Percentiles rank a stretch among this genome's conserved stretches.
These are phyloP conservation scores for Tricholauxania praeusta DNA, from an alignment of 2,888 invertebrate species.

Conservation along the genomic window DNA sequence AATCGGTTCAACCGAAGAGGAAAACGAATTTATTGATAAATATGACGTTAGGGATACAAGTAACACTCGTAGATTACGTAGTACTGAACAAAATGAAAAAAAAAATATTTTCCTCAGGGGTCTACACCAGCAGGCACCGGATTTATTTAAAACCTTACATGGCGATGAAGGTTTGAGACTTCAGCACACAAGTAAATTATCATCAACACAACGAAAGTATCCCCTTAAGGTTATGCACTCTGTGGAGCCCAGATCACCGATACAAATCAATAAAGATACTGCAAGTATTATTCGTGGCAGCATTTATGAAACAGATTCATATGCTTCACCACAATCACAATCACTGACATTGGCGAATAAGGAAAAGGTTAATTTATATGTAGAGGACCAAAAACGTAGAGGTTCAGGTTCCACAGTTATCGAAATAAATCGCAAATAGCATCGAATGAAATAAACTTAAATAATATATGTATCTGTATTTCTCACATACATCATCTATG, in stretches of 20 bases:
- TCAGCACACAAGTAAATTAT: background rate
- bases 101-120: constrained; percentile 78
- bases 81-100: constrained; percentile 67
- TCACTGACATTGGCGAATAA: constrained; percentile 71
- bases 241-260: constrained; percentile 64
- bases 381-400: constrained; percentile 69
- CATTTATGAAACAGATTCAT: constrained; percentile 71
- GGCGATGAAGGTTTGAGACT: constrained; percentile 70
- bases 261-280: constrained; percentile 66
- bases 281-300: constrained; percentile 72
- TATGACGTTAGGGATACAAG: constrained; percentile 17
- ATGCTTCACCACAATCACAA: constrained; percentile 34
- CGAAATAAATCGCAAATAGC: constrained; percentile 68
- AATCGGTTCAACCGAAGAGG: constrained; percentile 64
- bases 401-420: constrained; percentile 72
- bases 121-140: constrained; percentile 78
- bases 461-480: constrained; percentile 41
- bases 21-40: constrained; percentile 34
- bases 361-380: constrained; percentile 70
- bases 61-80: background rate
- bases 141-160: constrained; percentile 78
- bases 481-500: constrained; percentile 30
- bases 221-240: constrained; percentile 59
- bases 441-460: constrained; percentile 44
- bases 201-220: constrained; percentile 45